Conservation (phyloP, 2,797 vertebrate species). For the Takifugu ocellatus region DNA sequence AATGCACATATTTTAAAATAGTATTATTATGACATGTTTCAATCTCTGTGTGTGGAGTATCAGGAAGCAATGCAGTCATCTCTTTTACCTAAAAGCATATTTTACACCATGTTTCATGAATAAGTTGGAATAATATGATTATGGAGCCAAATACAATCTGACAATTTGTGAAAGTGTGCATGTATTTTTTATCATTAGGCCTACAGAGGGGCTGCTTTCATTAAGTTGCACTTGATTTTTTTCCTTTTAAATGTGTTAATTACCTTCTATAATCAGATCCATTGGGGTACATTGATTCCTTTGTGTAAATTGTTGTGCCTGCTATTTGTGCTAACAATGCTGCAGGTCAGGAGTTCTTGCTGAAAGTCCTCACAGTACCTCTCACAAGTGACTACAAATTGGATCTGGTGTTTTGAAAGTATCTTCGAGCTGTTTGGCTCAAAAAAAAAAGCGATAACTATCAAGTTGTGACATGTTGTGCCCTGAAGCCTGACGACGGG, state of each 20-base stretch:
- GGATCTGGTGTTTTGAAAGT: slow-evolving; percentile 16
- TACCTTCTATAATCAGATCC: not conserved
- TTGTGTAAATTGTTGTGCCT: not conserved
- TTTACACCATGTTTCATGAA: not conserved
- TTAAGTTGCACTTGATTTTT: slow-evolving; percentile 1
- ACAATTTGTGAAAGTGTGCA: not conserved
- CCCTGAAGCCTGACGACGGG: slow-evolving; percentile 3
- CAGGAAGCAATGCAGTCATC: no score
- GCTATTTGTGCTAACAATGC: not conserved
- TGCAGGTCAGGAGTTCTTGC: not conserved
- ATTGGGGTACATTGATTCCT: not conserved
- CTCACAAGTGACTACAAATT: slow-evolving; percentile 25
- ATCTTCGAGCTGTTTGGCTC: not conserved
- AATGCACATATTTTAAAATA: no score
- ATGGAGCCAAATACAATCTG: slow-evolving; percentile 1
- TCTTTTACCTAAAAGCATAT: no score
- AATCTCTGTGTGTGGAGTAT: no score
- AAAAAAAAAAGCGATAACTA: no score
- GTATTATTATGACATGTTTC: no score
- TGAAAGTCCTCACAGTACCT: slow-evolving; percentile 10
- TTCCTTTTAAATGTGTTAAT: slow-evolving; percentile 1
- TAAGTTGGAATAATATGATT: slow-evolving; percentile 4
- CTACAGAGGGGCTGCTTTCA: slow-evolving; percentile 11
- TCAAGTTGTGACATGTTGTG: no score
- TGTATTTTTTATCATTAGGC: not conserved